Percentiles rank a stretch among this genome's conserved stretches.
Evolutionary conservation across 23 tunicate species (phyloP).

Genomic region (Halocynthia roretzi): DNA sequence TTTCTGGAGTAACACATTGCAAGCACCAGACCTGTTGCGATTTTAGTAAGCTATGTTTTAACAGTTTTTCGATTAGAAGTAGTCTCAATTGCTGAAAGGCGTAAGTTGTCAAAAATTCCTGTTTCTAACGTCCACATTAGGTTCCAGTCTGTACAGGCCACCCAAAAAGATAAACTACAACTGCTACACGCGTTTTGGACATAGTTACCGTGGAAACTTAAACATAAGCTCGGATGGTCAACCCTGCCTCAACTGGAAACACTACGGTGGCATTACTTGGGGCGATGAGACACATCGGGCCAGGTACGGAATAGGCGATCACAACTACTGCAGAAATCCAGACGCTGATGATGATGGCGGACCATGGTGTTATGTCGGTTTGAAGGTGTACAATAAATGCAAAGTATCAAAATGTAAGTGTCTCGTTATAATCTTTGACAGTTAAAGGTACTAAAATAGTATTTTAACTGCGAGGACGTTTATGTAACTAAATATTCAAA

Average conservation of each 20-base stretch:
- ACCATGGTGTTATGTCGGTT: conserved; percentile 66
- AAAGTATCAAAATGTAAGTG: conserved; percentile 35
- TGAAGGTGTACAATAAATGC: conserved; percentile 39
- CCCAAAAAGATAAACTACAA: conserved; percentile 13
- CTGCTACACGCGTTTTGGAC: conserved; percentile 51
- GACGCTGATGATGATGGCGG: conserved; percentile 39
- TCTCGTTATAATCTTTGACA: background rate
- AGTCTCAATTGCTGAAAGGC: no score
- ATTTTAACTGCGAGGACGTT: background rate
- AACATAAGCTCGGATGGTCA: conserved; percentile 17
- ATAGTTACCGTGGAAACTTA: conserved; percentile 39
- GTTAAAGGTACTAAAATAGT: background rate
- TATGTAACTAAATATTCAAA: background rate
- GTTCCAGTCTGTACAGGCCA: no score
- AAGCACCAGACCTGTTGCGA: no score
- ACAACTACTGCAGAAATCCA: conserved; percentile 62
- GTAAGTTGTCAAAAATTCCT: no score
- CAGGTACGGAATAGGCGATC: conserved; percentile 55
- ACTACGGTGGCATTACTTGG: background rate
- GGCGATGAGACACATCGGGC: conserved; percentile 7
- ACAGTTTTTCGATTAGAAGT: no score
- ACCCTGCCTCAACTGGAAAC: conserved; percentile 52
- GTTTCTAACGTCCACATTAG: no score
- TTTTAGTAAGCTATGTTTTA: no score
- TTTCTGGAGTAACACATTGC: no score